phyloP scores from a whole-genome alignment of 1,140 invertebrate species.

The Papilio helenus region DNA sequence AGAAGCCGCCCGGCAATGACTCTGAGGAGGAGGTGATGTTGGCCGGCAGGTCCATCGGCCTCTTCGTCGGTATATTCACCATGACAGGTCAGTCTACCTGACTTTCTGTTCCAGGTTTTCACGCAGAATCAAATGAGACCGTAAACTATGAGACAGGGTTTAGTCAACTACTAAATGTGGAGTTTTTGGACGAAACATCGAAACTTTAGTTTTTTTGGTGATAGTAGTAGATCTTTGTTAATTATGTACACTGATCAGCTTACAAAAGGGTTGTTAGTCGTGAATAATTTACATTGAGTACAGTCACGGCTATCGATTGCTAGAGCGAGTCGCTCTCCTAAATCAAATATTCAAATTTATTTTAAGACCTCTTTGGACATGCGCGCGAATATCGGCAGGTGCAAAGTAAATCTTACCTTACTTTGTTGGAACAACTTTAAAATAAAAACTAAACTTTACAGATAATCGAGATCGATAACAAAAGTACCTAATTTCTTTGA shows the following conservation, averaged over 20 bases:
- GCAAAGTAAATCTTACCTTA: not conserved
- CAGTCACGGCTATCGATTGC: not conserved
- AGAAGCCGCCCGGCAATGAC: slow-evolving; percentile 93
- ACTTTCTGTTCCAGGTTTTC: not conserved
- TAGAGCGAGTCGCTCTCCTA: not conserved
- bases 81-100: slow-evolving; percentile 92
- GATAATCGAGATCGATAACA: not conserved
- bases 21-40: slow-evolving; percentile 98
- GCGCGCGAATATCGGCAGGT: not conserved
- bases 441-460: not conserved
- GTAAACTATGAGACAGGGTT: not conserved
- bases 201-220: not conserved
- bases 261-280: not conserved
- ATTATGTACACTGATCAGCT: not conserved
- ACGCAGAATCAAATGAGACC: not conserved
- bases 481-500: not conserved
- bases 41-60: slow-evolving; percentile 96
- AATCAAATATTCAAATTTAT: slow-evolving; percentile 7
- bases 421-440: too few species aligned
- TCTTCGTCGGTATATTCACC: slow-evolving; percentile 98
- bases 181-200: not conserved
- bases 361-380: not conserved
- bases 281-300: not conserved
- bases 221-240: not conserved
- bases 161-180: not conserved